These are phyloP conservation scores for Sminthopsis crassicaudata DNA, from an alignment of 2,113 vertebrate species.

Conservation along the genomic window DNA sequence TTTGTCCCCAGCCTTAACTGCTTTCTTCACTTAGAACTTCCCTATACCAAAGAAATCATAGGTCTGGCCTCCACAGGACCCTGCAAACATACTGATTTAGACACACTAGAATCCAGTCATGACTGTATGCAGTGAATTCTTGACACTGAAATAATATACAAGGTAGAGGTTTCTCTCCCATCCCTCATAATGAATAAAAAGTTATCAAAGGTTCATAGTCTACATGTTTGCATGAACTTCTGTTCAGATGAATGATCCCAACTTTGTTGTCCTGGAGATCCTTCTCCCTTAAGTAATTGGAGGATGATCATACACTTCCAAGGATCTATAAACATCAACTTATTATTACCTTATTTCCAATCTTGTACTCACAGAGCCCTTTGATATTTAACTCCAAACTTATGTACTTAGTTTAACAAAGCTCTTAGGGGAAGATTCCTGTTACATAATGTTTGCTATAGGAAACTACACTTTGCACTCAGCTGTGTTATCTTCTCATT, in stretches of 20 bases:
- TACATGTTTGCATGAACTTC: constrained; percentile 11
- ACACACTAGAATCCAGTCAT: neutral
- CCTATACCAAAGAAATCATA: neutral
- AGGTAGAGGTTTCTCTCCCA: neutral
- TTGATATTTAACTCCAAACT: neutral
- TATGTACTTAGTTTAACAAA: neutral
- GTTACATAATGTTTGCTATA: neutral
- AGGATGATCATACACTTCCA: neutral
- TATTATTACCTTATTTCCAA: neutral
- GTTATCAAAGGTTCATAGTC: neutral
- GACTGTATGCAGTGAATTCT: neutral
- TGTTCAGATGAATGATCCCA: constrained; percentile 17
- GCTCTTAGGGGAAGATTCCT: constrained; percentile 29
- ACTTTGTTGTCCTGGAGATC: neutral
- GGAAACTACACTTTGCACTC: neutral
- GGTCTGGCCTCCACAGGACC: too few relatives aligned
- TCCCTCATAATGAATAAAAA: neutral
- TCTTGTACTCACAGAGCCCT: neutral
- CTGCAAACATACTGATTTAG: neutral
- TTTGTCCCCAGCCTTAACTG: neutral
- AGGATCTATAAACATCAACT: constrained; percentile 13
- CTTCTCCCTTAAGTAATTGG: constrained; percentile 19
- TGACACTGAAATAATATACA: neutral
- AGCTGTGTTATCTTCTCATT: neutral
- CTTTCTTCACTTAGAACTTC: neutral